Conservation (phyloP, 1,140 invertebrate species). For the Helicoverpa armigera region DNA sequence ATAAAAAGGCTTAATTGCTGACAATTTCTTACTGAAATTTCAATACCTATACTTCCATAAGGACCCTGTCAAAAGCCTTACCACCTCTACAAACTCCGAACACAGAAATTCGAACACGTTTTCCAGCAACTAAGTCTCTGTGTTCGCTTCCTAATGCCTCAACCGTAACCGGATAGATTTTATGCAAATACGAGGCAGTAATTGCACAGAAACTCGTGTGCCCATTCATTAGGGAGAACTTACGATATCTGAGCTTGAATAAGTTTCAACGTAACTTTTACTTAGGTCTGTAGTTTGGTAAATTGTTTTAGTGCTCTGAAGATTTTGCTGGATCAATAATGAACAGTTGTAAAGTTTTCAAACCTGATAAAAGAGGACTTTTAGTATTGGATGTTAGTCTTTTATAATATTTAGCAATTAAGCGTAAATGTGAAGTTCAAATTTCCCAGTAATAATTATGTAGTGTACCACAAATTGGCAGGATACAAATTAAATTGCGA, state of each 20-base stretch:
- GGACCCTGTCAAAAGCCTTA: neutral
- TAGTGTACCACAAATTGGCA: too few relatives aligned
- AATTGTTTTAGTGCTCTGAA: slow-evolving; percentile 33
- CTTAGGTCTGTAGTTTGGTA: slow-evolving; percentile 39
- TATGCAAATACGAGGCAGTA: slow-evolving; percentile 62
- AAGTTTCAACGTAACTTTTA: slow-evolving; percentile 48
- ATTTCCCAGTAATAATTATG: too few relatives aligned
- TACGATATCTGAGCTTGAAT: slow-evolving; percentile 47
- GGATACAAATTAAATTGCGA: too few relatives aligned
- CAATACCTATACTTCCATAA: too few relatives aligned
- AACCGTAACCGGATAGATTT: slow-evolving; percentile 47
- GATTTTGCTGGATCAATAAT: slow-evolving; percentile 21
- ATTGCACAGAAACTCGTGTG: slow-evolving; percentile 60
- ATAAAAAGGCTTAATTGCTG: too few relatives aligned
- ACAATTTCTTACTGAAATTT: too few relatives aligned
- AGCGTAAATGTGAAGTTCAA: too few relatives aligned
- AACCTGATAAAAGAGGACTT: too few relatives aligned
- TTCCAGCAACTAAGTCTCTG: slow-evolving; percentile 28
- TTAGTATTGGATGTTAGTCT: neutral
- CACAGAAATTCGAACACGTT: neutral
- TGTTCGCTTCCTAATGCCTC: slow-evolving; percentile 45
- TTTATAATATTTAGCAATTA: neutral
- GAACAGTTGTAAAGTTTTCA: too few relatives aligned
- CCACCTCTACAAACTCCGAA: neutral
- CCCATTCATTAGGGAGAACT: slow-evolving; percentile 57